phyloP scores from a whole-genome alignment of 2,797 vertebrate species.

The Phyllotis vaccarum region DNA sequence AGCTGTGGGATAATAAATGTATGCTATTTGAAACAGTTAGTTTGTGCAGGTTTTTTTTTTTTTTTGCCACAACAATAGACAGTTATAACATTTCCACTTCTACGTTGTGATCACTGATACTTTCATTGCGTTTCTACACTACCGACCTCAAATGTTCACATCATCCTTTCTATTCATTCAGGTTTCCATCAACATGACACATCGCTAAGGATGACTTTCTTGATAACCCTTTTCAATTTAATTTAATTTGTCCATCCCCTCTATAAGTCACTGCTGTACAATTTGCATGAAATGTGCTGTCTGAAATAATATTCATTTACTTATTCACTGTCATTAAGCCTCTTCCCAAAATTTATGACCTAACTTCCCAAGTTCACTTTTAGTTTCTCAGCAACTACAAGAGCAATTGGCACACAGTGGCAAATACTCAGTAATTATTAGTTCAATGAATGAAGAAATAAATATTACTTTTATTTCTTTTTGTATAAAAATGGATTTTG shows the following conservation, averaged over 20 bases:
- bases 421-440: neutral
- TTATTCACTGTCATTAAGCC: neutral
- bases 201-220: neutral
- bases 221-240: neutral
- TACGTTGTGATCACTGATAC: neutral
- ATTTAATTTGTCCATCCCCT: neutral
- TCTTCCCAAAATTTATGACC: neutral
- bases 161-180: neutral
- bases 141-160: neutral
- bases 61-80: neutral
- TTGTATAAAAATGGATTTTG: neutral
- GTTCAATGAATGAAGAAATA: neutral
- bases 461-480: constrained; percentile 38
- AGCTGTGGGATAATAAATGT: neutral
- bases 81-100: neutral
- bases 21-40: neutral
- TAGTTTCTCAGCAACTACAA: neutral
- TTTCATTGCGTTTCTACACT: neutral
- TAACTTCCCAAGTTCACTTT: neutral
- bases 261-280: neutral
- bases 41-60: neutral
- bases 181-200: neutral
- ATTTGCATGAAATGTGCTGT: constrained; percentile 10
- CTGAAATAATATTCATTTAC: neutral
- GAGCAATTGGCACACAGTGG: neutral